Base-by-base conservation (phyloP, 1,140 invertebrate species). In the Drosophila grimshawi region DNA sequence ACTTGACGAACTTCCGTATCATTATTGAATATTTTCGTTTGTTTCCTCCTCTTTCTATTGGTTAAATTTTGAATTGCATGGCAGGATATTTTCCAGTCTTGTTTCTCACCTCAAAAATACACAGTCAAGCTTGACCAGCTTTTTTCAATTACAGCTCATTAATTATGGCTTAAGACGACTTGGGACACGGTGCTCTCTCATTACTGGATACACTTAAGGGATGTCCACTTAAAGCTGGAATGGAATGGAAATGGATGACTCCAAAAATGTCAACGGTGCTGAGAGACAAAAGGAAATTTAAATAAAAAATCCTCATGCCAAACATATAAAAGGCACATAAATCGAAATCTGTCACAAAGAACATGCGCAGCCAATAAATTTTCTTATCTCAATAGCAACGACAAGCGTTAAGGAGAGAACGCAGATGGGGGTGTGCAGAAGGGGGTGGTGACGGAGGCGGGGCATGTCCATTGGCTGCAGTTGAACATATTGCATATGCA, bases 281-380 rank as follows among this genome's bases (percentile, higher is more conserved):
- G 48, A 57, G 37, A 88, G 68, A 77, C 68, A 86, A 78, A 66
- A 73, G 65, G 65, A 64, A 89, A 88, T 88, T 88, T 89, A 88
- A 80, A 88, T 89, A 89, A 67, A 73, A 72, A 63, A 73, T 61
- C 62, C 70, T 80, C 69, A 77, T 63, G 67, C 66, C 63, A 68
- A 52, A 76, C 70, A 67, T 62, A 74, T 78, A 81, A 89, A 89
- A 89, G 74, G 85, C 85, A 89, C 85, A 89, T 89, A 89, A 89
- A 89, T 89, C 85, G 85, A 89, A 89, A 89, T 89, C 85, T 89
- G 85, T 89, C 85, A 89, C 86, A 89, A 90, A 89, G 86, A 89
- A 89, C 85, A 89, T 89, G 85, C 85, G 85, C 85, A 89, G 81
- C 85, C 85, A 89, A 89, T 89, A 89, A 89, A 89, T 89, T 89